Evolutionary conservation across 2,888 invertebrate species (phyloP).

Genomic region (Heteropelma amictum): DNA sequence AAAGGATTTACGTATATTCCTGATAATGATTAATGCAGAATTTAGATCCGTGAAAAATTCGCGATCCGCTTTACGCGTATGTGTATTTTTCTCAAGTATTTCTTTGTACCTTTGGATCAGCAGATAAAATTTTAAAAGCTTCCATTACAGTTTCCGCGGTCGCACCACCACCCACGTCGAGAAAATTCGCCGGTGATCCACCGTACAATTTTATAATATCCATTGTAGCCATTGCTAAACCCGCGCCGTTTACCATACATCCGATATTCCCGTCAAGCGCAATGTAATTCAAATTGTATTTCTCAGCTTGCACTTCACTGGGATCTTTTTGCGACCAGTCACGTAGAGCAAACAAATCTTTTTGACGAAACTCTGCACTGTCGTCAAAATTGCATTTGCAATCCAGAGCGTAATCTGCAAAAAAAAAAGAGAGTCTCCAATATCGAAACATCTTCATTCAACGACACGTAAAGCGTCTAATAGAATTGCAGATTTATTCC

Average conservation of each 20-base stretch:
- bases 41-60: too few species aligned
- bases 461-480: too few species aligned
- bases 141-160: constrained; percentile 94
- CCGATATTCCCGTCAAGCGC: constrained; percentile 95
- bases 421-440: too few species aligned
- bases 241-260: constrained; percentile 97
- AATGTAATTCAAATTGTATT: constrained; percentile 95
- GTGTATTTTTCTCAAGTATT: not conserved
- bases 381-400: constrained; percentile 98
- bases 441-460: too few species aligned
- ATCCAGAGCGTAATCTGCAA: constrained; percentile 92
- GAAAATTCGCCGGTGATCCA: constrained; percentile 96
- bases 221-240: constrained; percentile 99
- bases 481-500: too few species aligned
- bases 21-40: not conserved
- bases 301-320: constrained; percentile 94
- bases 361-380: constrained; percentile 95
- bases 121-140: constrained; percentile 97
- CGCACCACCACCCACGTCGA: constrained; percentile 98
- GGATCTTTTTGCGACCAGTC: constrained; percentile 96
- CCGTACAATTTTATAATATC: constrained; percentile 98
- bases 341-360: constrained; percentile 89
- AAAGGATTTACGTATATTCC: not conserved
- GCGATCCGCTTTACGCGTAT: too few species aligned
- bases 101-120: constrained; percentile 86